Evolutionary conservation across 1,140 invertebrate species (phyloP).

Genomic region (Limonius californicus): DNA sequence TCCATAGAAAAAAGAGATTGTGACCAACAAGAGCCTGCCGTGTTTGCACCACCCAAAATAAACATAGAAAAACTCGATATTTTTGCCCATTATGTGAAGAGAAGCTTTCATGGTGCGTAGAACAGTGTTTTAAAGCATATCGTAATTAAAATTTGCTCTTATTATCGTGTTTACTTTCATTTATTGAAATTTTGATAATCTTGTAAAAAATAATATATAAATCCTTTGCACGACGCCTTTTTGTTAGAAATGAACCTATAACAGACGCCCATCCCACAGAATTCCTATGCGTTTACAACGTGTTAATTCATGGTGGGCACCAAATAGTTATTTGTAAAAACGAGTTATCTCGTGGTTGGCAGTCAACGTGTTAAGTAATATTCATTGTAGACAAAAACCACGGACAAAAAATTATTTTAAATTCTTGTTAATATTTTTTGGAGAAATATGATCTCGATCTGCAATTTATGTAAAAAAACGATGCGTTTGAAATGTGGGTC

Average conservation of each 20-base stretch:
- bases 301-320: conserved; percentile 18
- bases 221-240: conserved; percentile 1
- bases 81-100: conserved; percentile 13
- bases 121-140: conserved; percentile 3
- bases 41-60: conserved; percentile 20
- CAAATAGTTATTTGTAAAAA: conserved; percentile 10
- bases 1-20: no score
- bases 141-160: not conserved
- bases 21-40: conserved; percentile 20
- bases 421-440: no score
- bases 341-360: conserved; percentile 28
- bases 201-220: not conserved
- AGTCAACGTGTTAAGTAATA: conserved; percentile 30
- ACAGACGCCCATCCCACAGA: conserved; percentile 21
- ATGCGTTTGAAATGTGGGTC: no score
- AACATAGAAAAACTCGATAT: conserved; percentile 17
- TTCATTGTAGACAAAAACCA: no score
- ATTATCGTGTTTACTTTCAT: not conserved
- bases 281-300: conserved; percentile 16
- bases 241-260: conserved; percentile 19
- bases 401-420: no score
- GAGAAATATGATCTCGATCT: no score
- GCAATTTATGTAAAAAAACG: no score
- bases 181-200: conserved; percentile 3
- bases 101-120: not conserved